Percentiles rank a stretch among this genome's conserved stretches.
These are phyloP conservation scores for Agrochola macilenta DNA, from an alignment of 2,888 invertebrate genomes.

Conservation along the genomic window DNA sequence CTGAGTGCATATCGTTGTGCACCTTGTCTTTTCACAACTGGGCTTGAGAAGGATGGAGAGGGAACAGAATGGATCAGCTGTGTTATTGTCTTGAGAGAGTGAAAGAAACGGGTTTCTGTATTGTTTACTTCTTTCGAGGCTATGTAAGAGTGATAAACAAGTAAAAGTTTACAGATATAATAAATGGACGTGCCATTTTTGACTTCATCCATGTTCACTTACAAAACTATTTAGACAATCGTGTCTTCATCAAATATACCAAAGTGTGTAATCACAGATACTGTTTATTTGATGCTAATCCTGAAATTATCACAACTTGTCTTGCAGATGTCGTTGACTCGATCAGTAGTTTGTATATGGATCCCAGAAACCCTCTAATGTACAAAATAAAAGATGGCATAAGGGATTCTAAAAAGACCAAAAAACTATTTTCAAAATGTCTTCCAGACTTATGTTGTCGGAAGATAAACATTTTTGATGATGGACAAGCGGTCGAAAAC, in stretches of 20 bases:
- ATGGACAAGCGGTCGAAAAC: constrained; percentile 55
- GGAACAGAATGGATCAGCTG: constrained; percentile 39
- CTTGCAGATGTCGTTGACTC: background rate
- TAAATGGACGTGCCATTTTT: background rate
- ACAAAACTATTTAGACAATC: background rate
- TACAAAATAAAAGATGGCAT: background rate
- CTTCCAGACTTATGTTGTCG: constrained; percentile 52
- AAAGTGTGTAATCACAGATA: background rate
- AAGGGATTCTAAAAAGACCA: background rate
- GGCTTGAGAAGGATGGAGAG: constrained; percentile 13
- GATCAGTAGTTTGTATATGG: background rate
- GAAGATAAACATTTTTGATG: constrained; percentile 65
- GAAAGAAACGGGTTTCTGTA: constrained; percentile 36
- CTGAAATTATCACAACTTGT: background rate
- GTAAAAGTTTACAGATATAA: background rate
- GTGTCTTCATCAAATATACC: background rate
- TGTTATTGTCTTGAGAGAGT: constrained; percentile 30
- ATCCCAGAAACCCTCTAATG: background rate
- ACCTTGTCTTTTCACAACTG: constrained; percentile 44
- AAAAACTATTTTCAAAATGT: constrained; percentile 38
- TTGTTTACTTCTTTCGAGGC: background rate
- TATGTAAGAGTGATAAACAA: background rate
- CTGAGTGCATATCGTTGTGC: constrained; percentile 57
- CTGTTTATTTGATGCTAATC: no score
- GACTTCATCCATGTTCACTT: background rate